phyloP scores from a whole-genome alignment of 2,113 vertebrate species.

The Malurus alboscapulatus region DNA sequence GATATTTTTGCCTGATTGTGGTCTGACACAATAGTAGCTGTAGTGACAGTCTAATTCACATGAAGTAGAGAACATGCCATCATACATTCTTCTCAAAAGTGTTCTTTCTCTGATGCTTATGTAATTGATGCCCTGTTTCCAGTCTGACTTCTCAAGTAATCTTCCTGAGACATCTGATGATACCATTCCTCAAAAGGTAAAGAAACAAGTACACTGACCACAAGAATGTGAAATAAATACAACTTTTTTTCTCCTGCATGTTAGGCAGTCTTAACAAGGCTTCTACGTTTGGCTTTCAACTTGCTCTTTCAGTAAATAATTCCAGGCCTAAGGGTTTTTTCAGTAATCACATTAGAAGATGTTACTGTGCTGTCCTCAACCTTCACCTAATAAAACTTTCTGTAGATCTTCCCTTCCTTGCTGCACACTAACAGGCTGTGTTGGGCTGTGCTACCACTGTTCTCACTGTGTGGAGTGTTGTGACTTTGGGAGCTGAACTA shows the following conservation, averaged over 20 bases:
- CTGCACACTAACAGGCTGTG: constrained; percentile 71
- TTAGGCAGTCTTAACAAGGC: constrained; percentile 73
- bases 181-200: constrained; percentile 85
- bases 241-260: constrained; percentile 70
- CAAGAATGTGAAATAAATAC: constrained; percentile 54
- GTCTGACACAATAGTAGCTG: neutral
- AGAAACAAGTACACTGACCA: constrained; percentile 25
- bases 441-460: constrained; percentile 51
- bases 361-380: neutral
- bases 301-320: constrained; percentile 53
- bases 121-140: constrained; percentile 81
- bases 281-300: constrained; percentile 58
- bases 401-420: constrained; percentile 7
- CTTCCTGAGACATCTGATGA: constrained; percentile 80
- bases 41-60: neutral
- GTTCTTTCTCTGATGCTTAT: constrained; percentile 72
- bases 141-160: constrained; percentile 81
- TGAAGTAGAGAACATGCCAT: neutral
- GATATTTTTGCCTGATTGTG: neutral
- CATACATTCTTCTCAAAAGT: constrained; percentile 46
- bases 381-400: constrained; percentile 47
- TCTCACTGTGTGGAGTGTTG: constrained; percentile 26
- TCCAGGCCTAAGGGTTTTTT: constrained; percentile 26
- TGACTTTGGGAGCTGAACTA: constrained; percentile 48
- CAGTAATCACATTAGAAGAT: neutral